These are phyloP conservation scores for Eilema depressum DNA, from an alignment of 2,888 invertebrate genomes.

Conservation along the genomic window DNA sequence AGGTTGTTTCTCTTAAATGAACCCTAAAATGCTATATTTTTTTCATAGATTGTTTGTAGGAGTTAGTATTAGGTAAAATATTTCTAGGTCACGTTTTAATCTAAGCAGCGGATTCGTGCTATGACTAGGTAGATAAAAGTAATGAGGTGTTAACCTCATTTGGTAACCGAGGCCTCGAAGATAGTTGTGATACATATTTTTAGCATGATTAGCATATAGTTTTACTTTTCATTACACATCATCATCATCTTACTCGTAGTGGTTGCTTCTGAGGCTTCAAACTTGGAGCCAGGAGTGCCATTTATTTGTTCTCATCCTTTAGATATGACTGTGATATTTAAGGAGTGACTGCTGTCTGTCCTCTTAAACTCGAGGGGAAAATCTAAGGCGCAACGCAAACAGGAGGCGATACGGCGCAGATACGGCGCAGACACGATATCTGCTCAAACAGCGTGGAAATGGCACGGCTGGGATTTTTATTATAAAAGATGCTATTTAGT, in stretches of 20 bases:
- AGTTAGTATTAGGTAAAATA: slow-evolving; percentile 10
- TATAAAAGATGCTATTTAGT: too few relatives aligned
- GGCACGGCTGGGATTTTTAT: too few relatives aligned
- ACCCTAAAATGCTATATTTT: background rate
- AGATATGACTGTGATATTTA: too few relatives aligned
- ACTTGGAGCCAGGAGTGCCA: too few relatives aligned
- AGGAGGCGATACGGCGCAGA: too few relatives aligned
- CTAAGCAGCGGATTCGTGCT: slow-evolving; percentile 20
- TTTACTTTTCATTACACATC: background rate
- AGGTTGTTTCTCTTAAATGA: slow-evolving; percentile 9
- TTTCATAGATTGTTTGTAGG: slow-evolving; percentile 9
- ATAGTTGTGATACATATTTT: slow-evolving; percentile 23
- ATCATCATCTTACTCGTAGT: background rate
- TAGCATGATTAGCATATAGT: slow-evolving; percentile 2
- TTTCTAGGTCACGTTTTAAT: slow-evolving; percentile 31
- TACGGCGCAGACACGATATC: too few relatives aligned
- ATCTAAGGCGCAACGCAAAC: too few relatives aligned
- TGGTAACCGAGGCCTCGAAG: slow-evolving; percentile 24
- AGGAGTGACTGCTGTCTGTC: too few relatives aligned
- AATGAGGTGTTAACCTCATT: slow-evolving; percentile 40
- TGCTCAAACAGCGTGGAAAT: too few relatives aligned
- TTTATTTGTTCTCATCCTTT: too few relatives aligned
- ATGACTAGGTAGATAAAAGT: slow-evolving; percentile 27
- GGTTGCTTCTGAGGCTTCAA: too few relatives aligned
- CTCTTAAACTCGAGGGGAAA: too few relatives aligned